These are phyloP conservation scores for Eupsilia transversa DNA, from an alignment of 2,888 invertebrate species.

Conservation along the genomic window DNA sequence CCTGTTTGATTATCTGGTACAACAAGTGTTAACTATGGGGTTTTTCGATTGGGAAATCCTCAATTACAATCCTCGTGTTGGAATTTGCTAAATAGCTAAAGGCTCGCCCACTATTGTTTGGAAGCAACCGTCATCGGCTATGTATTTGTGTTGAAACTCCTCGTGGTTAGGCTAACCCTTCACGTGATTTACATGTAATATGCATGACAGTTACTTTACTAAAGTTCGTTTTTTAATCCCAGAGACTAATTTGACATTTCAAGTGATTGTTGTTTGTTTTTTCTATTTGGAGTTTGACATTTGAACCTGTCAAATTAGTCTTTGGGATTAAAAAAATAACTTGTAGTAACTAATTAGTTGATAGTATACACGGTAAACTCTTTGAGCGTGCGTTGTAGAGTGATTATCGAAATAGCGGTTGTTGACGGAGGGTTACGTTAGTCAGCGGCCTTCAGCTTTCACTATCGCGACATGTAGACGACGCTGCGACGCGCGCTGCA, in stretches of 20 bases:
- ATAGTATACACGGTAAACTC: conserved; percentile 34
- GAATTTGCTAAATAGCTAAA: conserved; percentile 24
- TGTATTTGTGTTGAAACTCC: conserved; percentile 25
- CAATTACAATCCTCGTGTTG: neutral
- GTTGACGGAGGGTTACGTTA: conserved; percentile 71
- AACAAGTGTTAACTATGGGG: neutral
- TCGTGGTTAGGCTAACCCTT: conserved; percentile 15
- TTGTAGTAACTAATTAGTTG: conserved; percentile 20
- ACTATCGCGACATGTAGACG: conserved; percentile 77
- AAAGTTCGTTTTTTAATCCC: too few relatives aligned
- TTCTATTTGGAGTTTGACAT: too few relatives aligned
- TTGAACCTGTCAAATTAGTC: too few relatives aligned
- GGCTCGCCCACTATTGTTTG: conserved; percentile 34
- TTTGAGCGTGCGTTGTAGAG: conserved; percentile 35
- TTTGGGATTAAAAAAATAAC: too few relatives aligned
- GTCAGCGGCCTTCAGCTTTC: conserved; percentile 83
- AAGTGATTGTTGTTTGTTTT: too few relatives aligned
- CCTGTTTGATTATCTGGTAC: conserved; percentile 32
- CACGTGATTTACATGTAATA: conserved; percentile 8
- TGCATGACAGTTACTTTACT: conserved; percentile 6
- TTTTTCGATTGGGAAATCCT: conserved; percentile 31
- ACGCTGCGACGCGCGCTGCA: conserved; percentile 59
- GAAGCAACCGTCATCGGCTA: conserved; percentile 22
- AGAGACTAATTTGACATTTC: too few relatives aligned
- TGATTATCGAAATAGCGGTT: conserved; percentile 64